Conservation (phyloP, 2,113 vertebrate species). For the Phylloscopus whistleri region DNA sequence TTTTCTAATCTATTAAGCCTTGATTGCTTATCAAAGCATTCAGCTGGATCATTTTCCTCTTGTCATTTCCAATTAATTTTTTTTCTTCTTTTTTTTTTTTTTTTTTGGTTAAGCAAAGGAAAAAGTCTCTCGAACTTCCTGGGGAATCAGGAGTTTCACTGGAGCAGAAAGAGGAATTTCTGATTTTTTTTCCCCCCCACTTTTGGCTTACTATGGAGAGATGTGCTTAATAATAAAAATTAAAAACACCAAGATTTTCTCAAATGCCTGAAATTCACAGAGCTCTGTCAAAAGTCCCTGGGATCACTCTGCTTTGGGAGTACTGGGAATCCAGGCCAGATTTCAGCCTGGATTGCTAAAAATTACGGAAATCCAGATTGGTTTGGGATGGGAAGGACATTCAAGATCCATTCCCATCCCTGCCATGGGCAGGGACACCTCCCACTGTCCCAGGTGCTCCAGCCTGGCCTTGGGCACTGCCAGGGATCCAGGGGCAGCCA, state of each 20-base stretch:
- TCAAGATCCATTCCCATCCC: not conserved
- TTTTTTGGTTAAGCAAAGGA: not conserved
- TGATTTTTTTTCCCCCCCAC: not conserved
- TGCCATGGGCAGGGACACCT: not conserved
- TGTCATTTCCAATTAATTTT: conserved; percentile 75
- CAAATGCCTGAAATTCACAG: not conserved
- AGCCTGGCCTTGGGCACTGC: not conserved
- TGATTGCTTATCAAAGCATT: conserved; percentile 71
- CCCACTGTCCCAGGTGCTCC: too few relatives aligned
- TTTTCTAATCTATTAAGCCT: conserved; percentile 73
- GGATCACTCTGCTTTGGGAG: not conserved
- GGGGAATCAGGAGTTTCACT: not conserved
- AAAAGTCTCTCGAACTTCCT: not conserved
- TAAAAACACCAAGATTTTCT: not conserved
- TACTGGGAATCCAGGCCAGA: not conserved
- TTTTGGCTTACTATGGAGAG: not conserved
- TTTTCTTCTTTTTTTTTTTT: not conserved
- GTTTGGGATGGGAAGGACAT: not conserved
- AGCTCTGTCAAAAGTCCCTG: not conserved
- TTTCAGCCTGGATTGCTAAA: not conserved
- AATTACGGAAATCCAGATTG: not conserved
- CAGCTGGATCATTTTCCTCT: conserved; percentile 68
- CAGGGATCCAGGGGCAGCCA: not conserved
- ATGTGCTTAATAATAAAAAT: not conserved
- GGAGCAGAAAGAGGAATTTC: not conserved